These are phyloP conservation scores for Catocala sponsa DNA, from an alignment of 2,888 invertebrate species.

Conservation along the genomic window DNA sequence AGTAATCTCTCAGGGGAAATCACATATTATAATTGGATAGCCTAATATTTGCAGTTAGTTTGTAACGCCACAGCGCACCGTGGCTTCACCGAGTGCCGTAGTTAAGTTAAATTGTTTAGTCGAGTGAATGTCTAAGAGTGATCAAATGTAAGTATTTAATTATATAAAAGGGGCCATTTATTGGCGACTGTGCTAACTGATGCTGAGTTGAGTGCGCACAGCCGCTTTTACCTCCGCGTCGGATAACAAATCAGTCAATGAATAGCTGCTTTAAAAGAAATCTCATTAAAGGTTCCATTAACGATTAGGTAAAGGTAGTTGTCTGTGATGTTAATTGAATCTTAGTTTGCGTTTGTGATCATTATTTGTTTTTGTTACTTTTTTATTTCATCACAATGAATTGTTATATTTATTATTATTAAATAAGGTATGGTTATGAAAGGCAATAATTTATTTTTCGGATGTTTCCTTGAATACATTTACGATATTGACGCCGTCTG, in stretches of 20 bases:
- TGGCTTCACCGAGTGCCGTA: constrained; percentile 71
- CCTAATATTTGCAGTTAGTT: constrained; percentile 30
- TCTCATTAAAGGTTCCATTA: constrained; percentile 74
- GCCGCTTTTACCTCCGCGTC: not conserved
- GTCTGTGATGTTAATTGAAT: constrained; percentile 82
- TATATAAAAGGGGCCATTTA: constrained; percentile 30
- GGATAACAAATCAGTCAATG: constrained; percentile 27
- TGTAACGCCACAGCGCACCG: constrained; percentile 9
- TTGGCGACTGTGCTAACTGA: not conserved
- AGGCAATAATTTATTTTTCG: constrained; percentile 38
- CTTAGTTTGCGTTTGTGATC: constrained; percentile 69
- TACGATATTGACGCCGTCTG: constrained; percentile 55
- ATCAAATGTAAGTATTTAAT: constrained; percentile 58
- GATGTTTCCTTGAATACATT: constrained; percentile 38
- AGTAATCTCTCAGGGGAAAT: constrained; percentile 30
- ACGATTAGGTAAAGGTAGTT: constrained; percentile 73
- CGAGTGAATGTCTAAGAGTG: constrained; percentile 64
- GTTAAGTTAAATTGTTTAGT: constrained; percentile 70
- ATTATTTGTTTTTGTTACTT: constrained; percentile 46
- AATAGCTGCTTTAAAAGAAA: constrained; percentile 56
- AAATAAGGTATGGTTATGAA: constrained; percentile 32
- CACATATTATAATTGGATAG: constrained; percentile 34
- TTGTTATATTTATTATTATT: constrained; percentile 54
- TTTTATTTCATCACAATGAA: constrained; percentile 33
- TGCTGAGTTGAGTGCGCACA: not conserved